phyloP scores from a whole-genome alignment of 2,797 vertebrate species.

The Rhabdophis nuchalis region DNA sequence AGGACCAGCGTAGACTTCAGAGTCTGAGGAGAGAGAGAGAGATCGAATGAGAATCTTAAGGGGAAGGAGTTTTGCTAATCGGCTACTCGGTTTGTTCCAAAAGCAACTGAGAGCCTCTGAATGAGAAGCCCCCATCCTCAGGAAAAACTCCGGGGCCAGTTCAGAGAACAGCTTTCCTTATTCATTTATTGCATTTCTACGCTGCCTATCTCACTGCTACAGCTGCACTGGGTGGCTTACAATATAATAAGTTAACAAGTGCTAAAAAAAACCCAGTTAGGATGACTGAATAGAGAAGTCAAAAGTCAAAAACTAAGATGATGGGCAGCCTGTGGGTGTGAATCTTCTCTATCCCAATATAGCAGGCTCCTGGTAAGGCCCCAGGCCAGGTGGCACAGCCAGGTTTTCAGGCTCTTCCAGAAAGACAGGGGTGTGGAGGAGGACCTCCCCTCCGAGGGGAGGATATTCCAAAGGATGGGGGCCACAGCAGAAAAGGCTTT shows the following conservation, averaged over 20 bases:
- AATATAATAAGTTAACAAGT: not conserved
- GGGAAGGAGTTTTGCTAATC: not conserved
- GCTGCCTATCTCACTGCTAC: not conserved
- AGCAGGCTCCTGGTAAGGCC: no score
- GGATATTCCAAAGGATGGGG: no score
- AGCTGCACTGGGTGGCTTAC: not conserved
- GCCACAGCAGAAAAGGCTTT: no score
- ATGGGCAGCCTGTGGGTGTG: not conserved
- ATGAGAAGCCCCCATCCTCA: not conserved
- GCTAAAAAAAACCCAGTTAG: not conserved
- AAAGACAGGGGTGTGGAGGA: no score
- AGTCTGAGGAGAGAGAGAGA: constrained; percentile 21
- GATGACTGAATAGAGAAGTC: not conserved
- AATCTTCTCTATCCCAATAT: no score
- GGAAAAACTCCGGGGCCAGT: not conserved
- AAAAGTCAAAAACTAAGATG: not conserved
- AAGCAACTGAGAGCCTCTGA: not conserved
- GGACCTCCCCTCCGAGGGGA: no score
- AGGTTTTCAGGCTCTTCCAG: no score
- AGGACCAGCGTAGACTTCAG: constrained; percentile 44
- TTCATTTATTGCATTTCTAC: not conserved
- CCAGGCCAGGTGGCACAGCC: no score
- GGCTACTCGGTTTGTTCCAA: not conserved
- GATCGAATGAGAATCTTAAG: not conserved
- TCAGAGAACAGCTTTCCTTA: not conserved